A percentile compares a stretch with the other conserved stretches of the same genome.
phyloP scores from a whole-genome alignment of 1,140 invertebrate species.

The Drosophila sturtevanti region DNA sequence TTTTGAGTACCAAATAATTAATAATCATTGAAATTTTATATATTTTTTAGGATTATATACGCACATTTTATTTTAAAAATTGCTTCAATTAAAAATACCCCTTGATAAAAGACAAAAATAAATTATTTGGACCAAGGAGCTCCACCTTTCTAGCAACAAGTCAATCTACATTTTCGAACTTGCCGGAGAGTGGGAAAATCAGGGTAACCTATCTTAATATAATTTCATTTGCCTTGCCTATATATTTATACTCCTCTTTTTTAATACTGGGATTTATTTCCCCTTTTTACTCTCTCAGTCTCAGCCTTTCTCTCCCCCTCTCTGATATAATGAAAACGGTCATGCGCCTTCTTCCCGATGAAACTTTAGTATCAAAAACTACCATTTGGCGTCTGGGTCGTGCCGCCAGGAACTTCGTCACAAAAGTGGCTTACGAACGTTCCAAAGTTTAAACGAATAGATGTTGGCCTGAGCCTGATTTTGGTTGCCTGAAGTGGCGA shows the following conservation, averaged over 20 bases:
- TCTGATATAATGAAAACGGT: not conserved
- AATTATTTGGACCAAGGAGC: not conserved
- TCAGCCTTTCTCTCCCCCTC: not conserved
- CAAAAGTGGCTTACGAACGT: conserved; percentile 7
- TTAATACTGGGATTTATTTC: not conserved
- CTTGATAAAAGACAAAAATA: too few species aligned
- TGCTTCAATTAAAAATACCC: too few species aligned
- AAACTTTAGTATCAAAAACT: conserved; percentile 26
- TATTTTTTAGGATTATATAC: too few species aligned
- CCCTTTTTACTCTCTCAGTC: not conserved
- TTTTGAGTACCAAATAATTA: too few species aligned
- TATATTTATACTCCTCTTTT: not conserved
- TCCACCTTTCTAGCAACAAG: not conserved
- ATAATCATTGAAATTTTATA: too few species aligned
- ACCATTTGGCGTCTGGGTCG: conserved; percentile 50
- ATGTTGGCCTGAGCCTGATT: conserved; percentile 53
- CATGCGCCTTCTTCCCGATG: conserved; percentile 45
- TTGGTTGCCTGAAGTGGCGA: conserved; percentile 51
- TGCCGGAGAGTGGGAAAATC: not conserved
- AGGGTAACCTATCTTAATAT: not conserved
- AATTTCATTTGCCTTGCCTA: not conserved
- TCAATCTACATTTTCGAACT: not conserved
- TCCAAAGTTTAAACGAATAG: conserved; percentile 39
- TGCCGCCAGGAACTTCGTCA: not conserved
- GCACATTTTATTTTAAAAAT: too few species aligned